Evolutionary conservation across 2,888 invertebrate species (phyloP), one percentile per base, ranked within the genome.

Genomic region (Metacarcinus magister): DNA sequence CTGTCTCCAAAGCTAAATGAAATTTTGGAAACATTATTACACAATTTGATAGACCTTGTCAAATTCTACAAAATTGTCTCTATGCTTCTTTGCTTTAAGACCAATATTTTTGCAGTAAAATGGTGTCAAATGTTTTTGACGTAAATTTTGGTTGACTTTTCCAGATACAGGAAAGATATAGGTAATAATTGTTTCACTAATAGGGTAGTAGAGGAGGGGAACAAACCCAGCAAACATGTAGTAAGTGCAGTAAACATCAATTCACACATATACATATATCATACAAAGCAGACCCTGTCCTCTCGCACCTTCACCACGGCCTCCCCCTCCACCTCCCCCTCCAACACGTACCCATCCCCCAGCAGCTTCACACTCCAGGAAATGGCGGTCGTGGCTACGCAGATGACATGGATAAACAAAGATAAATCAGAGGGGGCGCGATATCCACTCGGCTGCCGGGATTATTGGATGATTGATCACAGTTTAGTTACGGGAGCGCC

Each of bases 401-500:
- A 95, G 95, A 95, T 95, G 95, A 95, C 95, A 95, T 95, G 95
- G 95, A 95, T 95, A 95, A 95, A 95, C 95, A 95, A 92, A 92
- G 95, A 95, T 95, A 95, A 95, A 95, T 95, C 93, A 93, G 94
- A 90, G 87, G 95, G 93, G 95, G 93, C 95, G 95, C 93, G 67
- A 91, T 94, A 93, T 75, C 95, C 95, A 95, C 95, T 95, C 95
- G 89, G 75, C 90, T 60, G 54, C 46, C 46, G 90, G 95, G 95
- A 82, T 95, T 95, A 95, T 75, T 75, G 94, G 90, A 94, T 95
- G 95, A 95, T 93, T 94, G 95, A 95, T 95, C 89, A 95, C 95
- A 95, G 89, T 95, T 95, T 95, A 95, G 95, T 95, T 95, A 95
- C 95, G 95, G 95, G 90, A 95, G 94, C 95, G 94, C 43, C 95